Evolutionary conservation across 2,113 vertebrate species (phyloP).

Genomic region (Heptranchias perlo): DNA sequence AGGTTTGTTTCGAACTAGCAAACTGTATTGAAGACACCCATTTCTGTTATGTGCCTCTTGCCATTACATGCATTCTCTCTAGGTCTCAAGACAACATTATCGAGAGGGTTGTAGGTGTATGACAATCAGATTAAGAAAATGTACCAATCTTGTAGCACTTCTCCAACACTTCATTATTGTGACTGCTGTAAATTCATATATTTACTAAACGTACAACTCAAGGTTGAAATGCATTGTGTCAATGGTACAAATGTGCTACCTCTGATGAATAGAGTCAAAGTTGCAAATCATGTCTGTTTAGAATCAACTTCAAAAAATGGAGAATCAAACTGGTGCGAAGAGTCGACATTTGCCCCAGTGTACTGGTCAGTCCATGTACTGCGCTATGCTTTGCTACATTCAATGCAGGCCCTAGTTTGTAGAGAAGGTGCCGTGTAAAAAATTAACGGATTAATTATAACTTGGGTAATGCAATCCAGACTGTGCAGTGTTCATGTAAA

Average conservation of each 20-base stretch:
- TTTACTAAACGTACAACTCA: background rate
- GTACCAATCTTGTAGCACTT: background rate
- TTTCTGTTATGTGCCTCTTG: background rate
- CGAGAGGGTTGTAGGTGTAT: background rate
- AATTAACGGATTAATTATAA: background rate
- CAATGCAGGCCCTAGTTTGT: background rate
- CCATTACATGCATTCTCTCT: background rate
- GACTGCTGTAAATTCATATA: background rate
- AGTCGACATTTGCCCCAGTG: background rate
- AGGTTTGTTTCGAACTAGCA: background rate
- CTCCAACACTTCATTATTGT: background rate
- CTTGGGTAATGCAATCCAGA: background rate
- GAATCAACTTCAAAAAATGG: background rate
- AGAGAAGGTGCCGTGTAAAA: background rate
- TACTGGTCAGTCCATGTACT: background rate
- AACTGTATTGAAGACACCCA: background rate
- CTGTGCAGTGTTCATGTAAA: background rate
- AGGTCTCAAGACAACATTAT: background rate
- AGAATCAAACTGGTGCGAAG: background rate
- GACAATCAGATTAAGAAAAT: constrained; percentile 1
- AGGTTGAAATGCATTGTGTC: background rate
- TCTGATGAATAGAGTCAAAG: background rate
- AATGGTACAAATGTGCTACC: background rate
- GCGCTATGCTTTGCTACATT: background rate
- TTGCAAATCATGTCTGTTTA: background rate